phyloP scores from a whole-genome alignment of 2,888 invertebrate genomes.

The Deilephila elpenor region DNA sequence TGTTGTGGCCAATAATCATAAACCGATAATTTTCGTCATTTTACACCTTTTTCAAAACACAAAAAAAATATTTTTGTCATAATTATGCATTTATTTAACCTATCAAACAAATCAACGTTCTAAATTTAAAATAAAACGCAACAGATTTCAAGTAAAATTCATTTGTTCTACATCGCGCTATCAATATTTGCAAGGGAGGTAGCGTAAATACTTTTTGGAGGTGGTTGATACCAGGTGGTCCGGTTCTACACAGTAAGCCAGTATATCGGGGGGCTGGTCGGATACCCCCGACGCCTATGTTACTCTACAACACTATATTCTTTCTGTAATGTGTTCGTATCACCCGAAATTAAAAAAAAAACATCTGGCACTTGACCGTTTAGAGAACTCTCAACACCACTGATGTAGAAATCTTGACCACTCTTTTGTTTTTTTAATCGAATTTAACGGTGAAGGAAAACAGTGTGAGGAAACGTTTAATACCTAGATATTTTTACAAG shows the following conservation, averaged over 20 bases:
- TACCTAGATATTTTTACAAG: too few relatives aligned
- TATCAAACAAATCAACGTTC: too few relatives aligned
- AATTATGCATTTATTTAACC: not conserved
- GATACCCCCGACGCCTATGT: slow-evolving; percentile 57
- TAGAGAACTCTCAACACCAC: slow-evolving; percentile 79
- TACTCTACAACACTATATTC: slow-evolving; percentile 60
- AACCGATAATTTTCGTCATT: not conserved
- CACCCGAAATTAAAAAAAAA: slow-evolving; percentile 66
- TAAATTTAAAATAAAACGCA: not conserved
- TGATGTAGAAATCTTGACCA: slow-evolving; percentile 72
- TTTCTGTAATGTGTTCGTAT: slow-evolving; percentile 69
- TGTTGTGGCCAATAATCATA: not conserved
- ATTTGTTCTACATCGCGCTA: slow-evolving; percentile 60
- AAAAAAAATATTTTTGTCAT: not conserved
- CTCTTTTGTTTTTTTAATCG: slow-evolving; percentile 34
- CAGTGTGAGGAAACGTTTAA: too few relatives aligned
- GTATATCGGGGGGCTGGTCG: slow-evolving; percentile 66
- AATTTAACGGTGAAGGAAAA: too few relatives aligned
- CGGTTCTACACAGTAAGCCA: slow-evolving; percentile 74
- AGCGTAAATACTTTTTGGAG: slow-evolving; percentile 32
- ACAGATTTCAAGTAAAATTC: not conserved
- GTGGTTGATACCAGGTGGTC: slow-evolving; percentile 55
- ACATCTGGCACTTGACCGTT: slow-evolving; percentile 73
- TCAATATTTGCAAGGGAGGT: slow-evolving; percentile 42
- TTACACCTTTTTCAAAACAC: not conserved